Conservation (phyloP, 2,888 invertebrate genomes). For the Microplitis manilae region DNA sequence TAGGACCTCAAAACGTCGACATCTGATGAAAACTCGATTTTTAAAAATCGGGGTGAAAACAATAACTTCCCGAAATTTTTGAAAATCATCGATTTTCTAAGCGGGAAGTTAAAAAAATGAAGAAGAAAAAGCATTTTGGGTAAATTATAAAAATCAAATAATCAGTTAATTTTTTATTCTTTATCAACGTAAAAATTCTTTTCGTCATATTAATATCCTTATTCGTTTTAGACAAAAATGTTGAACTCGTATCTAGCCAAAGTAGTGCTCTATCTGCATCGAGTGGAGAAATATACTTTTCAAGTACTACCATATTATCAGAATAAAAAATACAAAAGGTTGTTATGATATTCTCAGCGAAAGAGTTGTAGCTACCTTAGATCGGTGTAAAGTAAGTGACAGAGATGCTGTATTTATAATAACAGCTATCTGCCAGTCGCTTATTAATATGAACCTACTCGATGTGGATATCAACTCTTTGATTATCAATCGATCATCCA, state of each 20-base stretch:
- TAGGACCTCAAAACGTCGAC: no score
- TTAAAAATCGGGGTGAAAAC: no score
- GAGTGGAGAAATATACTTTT: constrained; percentile 20
- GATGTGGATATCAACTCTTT: neutral
- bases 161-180: no score
- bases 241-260: constrained; percentile 18
- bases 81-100: no score
- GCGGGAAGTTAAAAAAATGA: no score
- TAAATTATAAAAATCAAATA: no score
- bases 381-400: constrained; percentile 46
- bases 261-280: constrained; percentile 16
- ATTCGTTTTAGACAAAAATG: constrained; percentile 12
- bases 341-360: constrained; percentile 34
- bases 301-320: constrained; percentile 16
- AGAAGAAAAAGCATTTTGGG: no score
- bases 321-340: constrained; percentile 30
- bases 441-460: neutral
- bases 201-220: neutral
- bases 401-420: constrained; percentile 44
- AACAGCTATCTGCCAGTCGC: constrained; percentile 24
- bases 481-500: neutral
- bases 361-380: constrained; percentile 45
- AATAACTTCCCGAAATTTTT: no score
- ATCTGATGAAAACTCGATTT: no score
- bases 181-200: no score